Conservation (phyloP, 2,888 invertebrate species). For the Alsophila aescularia region DNA sequence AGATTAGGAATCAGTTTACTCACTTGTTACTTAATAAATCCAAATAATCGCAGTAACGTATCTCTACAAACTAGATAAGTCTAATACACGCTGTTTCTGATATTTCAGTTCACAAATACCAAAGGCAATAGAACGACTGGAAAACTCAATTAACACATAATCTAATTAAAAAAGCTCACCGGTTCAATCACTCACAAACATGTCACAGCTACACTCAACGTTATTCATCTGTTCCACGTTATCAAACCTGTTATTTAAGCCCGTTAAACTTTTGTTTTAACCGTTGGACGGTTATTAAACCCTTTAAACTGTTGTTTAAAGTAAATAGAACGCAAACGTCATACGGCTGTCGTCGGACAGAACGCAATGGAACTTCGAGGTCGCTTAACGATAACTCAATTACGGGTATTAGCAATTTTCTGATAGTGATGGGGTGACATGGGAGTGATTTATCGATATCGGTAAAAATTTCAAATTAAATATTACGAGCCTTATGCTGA, state of each 20-base stretch:
- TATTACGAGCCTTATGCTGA: too few species aligned
- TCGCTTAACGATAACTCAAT: constrained; percentile 79
- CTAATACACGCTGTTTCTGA: not conserved
- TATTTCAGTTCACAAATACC: not conserved
- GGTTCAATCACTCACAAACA: constrained; percentile 19
- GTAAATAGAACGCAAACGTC: constrained; percentile 40
- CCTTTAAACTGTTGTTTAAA: not conserved
- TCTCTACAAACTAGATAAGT: too few species aligned
- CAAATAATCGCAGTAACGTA: too few species aligned
- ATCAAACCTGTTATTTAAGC: constrained; percentile 1
- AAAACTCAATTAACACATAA: constrained; percentile 27
- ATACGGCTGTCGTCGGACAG: constrained; percentile 47
- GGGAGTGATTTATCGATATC: constrained; percentile 44
- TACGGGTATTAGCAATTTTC: constrained; percentile 81
- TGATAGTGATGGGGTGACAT: constrained; percentile 54
- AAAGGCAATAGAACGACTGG: not conserved
- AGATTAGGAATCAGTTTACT: too few species aligned
- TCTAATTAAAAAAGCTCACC: constrained; percentile 22
- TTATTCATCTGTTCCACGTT: not conserved
- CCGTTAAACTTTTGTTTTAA: not conserved
- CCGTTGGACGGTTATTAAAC: not conserved
- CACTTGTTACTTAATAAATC: too few species aligned
- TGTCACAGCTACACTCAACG: constrained; percentile 9
- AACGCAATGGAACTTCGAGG: constrained; percentile 72
- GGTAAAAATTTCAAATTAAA: not conserved